These are phyloP conservation scores for Saccostrea cuccullata DNA, from an alignment of 1,140 invertebrate genomes.

Conservation along the genomic window DNA sequence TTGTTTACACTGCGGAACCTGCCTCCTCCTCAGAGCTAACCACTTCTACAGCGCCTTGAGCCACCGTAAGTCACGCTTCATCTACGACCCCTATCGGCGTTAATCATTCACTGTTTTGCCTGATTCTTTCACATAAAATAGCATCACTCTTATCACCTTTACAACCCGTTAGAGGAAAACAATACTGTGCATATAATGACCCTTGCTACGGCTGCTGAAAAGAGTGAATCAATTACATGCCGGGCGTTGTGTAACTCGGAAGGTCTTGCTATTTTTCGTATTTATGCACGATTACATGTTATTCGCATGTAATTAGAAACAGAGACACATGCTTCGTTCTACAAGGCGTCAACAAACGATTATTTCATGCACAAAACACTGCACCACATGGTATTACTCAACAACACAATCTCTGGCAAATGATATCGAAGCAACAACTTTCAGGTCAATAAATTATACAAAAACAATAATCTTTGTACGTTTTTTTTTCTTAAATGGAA, in stretches of 20 bases:
- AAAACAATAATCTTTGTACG: not conserved
- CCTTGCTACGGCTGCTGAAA: not conserved
- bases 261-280: not conserved
- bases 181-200: not conserved
- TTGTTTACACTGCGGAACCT: not conserved
- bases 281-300: not conserved
- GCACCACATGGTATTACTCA: slow-evolving; percentile 32
- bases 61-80: slow-evolving; percentile 14
- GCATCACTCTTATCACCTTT: slow-evolving; percentile 9
- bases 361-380: not conserved
- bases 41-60: not conserved
- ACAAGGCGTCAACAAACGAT: slow-evolving; percentile 30
- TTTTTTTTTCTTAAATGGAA: not conserved
- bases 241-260: slow-evolving; percentile 9
- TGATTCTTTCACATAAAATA: not conserved
- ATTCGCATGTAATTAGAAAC: slow-evolving; percentile 1
- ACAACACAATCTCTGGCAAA: slow-evolving; percentile 1
- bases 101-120: slow-evolving; percentile 11
- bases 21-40: not conserved
- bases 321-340: slow-evolving; percentile 14
- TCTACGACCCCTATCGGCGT: not conserved
- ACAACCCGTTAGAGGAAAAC: slow-evolving; percentile 13
- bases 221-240: slow-evolving; percentile 7
- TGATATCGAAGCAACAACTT: slow-evolving; percentile 26
- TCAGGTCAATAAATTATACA: slow-evolving; percentile 8